Evolutionary conservation across 2,888 invertebrate genomes (phyloP), one percentile per base, ranked within the genome.

Genomic region (Agonum fuliginosum): DNA sequence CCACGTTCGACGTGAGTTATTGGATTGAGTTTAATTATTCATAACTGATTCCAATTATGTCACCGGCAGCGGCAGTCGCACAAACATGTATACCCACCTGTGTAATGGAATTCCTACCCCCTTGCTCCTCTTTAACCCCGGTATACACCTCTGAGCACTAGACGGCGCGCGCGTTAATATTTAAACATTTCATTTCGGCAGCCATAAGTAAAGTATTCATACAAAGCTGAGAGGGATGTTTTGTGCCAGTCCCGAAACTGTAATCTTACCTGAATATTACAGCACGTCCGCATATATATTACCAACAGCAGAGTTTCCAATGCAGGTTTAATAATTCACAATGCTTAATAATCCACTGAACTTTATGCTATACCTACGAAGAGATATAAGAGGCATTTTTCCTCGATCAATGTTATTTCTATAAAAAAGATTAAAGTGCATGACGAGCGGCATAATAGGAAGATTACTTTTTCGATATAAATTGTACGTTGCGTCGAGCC

Each of bases 281-380:
- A 51, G 17, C 58, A 73, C 43, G 71, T 34, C 81, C 80, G 80
- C 80, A 78, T 78, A 79, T 80, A 79, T 81, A 79, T 80, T 80
- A 78, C 79, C 80, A 73, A 80, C 76, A 65, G 65, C 78, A 69
- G 54, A 17, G 19, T 34, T 69, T 37, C 37, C 37, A 37, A 78
- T 70, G 24, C 24, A 37, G n/a, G 37, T 58, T 72, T 72, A 72
- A 72, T 72, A 72, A 72, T 72, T 37, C 51, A 72, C 51, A 19
- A 51, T 72, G 71, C 51, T 70, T 70, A 72, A 72, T 72, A 72
- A 72, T 72, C 71, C 51, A 30, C 71, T 14, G 30, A 72, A 41
- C 51, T 72, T 67, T 20, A 22, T 67, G 67, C 6, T 37, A 67
- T 10, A 24, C 27, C 20, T 24, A 10, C 8, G 17, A 37, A 19